Base-by-base conservation (phyloP, 2,888 invertebrate species). In the Chrysolina haemoptera region DNA sequence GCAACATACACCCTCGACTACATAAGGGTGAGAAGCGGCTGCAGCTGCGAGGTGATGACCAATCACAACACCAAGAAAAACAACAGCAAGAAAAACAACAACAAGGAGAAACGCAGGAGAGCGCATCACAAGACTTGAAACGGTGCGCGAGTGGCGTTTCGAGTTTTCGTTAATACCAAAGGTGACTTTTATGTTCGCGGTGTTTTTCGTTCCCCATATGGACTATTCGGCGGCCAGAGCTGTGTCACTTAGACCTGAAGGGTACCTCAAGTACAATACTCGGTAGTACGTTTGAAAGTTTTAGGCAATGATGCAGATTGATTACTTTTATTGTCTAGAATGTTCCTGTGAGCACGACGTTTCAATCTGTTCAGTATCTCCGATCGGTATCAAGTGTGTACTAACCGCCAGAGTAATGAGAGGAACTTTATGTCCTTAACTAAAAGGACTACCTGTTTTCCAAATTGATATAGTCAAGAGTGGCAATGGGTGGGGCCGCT, bases 11-110 rank as follows among this genome's bases (percentile, higher is more conserved):
- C 93, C 76, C 89, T 96, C 88, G 96, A 96, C 89, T 95, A 95
- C 88, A 94, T 96, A 82, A 90, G 91, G 82, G 92, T 96, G 76
- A 91, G 95, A 73, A 94, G 94, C 80, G 96, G 96, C 50, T 96
- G 96, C 89, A 92, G 94, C 84, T 96, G 96, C 88, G 93, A 94
- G 86, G 91, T 96, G 76, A 90, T 92, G 50, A 76, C 70, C 55
- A 74, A 70, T 41, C 68, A 73, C 20, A 75, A 70, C 41, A 72
- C 70, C 16, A 79, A 76, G 74, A 78, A 83, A 78, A 81, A 83
- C 74, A 81, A 70, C 41, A 72, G 71, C 16, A 79, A 76, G 74
- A 78, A 83, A 78, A 81, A 83, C 74, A 81, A 83, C 40, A 68
- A 40, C 43, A 71, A 62, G 40, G 35, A 68, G 62, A 50, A 62